These are phyloP conservation scores for Nilaparvata lugens DNA, from an alignment of 1,140 invertebrate genomes.

Conservation along the genomic window DNA sequence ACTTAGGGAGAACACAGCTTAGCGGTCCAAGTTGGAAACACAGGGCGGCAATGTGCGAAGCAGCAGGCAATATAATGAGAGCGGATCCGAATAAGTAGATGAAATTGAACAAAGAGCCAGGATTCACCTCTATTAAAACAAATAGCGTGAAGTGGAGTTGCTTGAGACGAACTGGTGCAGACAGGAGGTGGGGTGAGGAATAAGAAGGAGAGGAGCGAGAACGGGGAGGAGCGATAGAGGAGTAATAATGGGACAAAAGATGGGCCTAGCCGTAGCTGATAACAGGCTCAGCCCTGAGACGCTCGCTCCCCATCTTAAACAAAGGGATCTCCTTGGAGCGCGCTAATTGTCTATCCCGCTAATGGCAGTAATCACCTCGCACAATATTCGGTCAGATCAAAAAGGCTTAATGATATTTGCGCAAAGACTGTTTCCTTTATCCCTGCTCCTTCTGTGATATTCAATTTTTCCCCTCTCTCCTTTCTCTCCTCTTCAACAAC, in stretches of 20 bases:
- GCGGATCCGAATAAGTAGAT: too few species aligned
- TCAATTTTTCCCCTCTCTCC: too few species aligned
- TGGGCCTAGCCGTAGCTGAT: neutral
- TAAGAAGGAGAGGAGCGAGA: too few species aligned
- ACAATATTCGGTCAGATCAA: conserved; percentile 5
- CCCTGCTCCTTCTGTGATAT: too few species aligned
- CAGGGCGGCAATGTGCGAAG: too few species aligned
- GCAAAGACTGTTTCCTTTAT: neutral
- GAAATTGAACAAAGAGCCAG: too few species aligned
- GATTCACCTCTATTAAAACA: neutral
- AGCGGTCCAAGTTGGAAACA: too few species aligned
- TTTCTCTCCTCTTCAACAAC: too few species aligned
- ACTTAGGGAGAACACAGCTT: too few species aligned
- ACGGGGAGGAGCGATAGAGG: neutral
- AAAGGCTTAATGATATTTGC: conserved; percentile 1
- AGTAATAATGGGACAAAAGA: conserved; percentile 4
- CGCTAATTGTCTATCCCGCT: conserved; percentile 2
- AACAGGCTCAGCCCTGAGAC: neutral
- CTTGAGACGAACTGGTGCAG: neutral
- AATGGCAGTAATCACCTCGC: conserved; percentile 1
- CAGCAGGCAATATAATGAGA: too few species aligned
- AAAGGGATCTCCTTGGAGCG: neutral
- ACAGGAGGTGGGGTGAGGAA: neutral
- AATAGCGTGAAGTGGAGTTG: conserved; percentile 2
- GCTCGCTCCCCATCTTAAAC: too few species aligned